These are phyloP conservation scores for Scartelaos histophorus DNA, from an alignment of 2,113 vertebrate genomes.

Conservation along the genomic window DNA sequence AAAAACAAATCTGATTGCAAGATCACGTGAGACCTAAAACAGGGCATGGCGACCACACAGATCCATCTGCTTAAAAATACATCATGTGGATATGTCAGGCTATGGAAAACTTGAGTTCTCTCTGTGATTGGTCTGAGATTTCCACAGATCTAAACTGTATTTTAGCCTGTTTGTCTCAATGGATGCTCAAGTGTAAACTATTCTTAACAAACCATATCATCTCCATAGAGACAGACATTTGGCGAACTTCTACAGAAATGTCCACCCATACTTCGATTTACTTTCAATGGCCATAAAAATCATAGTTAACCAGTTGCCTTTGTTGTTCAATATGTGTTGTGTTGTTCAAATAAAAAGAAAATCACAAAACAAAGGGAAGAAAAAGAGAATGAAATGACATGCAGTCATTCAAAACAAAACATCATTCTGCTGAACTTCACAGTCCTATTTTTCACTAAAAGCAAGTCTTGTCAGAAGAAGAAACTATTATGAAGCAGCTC, in stretches of 20 bases:
- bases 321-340: too few relatives aligned
- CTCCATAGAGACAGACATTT: background rate
- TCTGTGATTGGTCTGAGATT: background rate
- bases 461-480: background rate
- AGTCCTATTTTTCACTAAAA: background rate
- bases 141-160: background rate
- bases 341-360: background rate
- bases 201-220: too few relatives aligned
- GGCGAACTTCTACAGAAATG: background rate
- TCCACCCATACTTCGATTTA: background rate
- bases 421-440: background rate
- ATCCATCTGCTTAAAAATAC: too few relatives aligned
- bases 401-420: background rate
- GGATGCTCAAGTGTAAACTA: too few relatives aligned
- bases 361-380: background rate
- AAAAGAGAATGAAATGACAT: background rate
- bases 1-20: too few relatives aligned
- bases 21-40: too few relatives aligned
- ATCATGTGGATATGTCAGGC: too few relatives aligned
- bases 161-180: too few relatives aligned
- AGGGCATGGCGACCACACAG: too few relatives aligned
- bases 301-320: too few relatives aligned
- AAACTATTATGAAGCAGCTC: background rate
- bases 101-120: background rate
- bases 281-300: too few relatives aligned